Percentiles rank a stretch among this genome's conserved stretches.
phyloP scores from a whole-genome alignment of 2,888 invertebrate genomes.

The Macrosiphum euphorbiae region DNA sequence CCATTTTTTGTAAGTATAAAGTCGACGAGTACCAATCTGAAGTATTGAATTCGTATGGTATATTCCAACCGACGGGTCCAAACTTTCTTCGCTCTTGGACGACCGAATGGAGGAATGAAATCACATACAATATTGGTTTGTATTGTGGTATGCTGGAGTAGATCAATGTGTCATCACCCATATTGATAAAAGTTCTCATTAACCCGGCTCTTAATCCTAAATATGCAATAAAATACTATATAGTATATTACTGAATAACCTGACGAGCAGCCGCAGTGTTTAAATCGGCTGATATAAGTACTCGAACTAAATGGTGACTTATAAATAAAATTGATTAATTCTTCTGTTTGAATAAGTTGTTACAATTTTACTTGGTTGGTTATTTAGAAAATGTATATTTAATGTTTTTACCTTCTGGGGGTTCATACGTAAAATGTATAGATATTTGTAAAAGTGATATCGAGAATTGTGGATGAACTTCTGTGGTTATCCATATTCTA shows the following conservation, averaged over 20 bases:
- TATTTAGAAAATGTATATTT: not conserved
- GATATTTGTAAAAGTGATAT: constrained; percentile 79
- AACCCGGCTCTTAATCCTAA: constrained; percentile 88
- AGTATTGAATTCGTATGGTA: constrained; percentile 97
- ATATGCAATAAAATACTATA: not conserved
- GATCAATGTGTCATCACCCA: constrained; percentile 92
- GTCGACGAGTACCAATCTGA: constrained; percentile 96
- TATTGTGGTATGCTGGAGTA: constrained; percentile 92
- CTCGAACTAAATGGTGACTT: not conserved
- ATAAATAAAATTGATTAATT: not conserved
- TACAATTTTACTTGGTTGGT: not conserved
- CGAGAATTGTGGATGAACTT: constrained; percentile 93
- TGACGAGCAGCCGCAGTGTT: not conserved
- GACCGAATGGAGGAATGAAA: constrained; percentile 95
- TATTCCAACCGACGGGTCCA: constrained; percentile 96
- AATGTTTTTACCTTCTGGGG: constrained; percentile 83
- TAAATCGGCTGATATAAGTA: not conserved
- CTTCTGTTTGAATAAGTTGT: not conserved
- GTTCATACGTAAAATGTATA: constrained; percentile 89
- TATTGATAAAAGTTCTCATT: constrained; percentile 91
- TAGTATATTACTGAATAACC: not conserved
- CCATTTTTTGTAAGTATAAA: constrained; percentile 95
- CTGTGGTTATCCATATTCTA: constrained; percentile 94
- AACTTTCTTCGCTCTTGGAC: constrained; percentile 96
- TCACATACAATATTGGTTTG: constrained; percentile 93